Percentiles rank a stretch among this genome's conserved stretches.
Conservation (phyloP, 2,888 invertebrate genomes). For the Strigamia maritima region DNA sequence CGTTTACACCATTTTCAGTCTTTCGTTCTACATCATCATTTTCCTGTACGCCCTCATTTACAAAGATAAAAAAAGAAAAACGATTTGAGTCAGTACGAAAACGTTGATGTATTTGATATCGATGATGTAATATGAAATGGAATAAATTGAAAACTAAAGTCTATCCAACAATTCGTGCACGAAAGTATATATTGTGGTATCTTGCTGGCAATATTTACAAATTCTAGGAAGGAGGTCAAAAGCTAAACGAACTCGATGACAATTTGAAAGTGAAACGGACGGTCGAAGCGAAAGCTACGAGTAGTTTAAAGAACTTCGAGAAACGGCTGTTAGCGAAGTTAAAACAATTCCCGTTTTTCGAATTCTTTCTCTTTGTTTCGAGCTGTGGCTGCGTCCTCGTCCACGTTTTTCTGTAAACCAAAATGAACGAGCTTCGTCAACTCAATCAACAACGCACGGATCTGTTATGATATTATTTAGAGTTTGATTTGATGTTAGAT, state of each 20-base stretch:
- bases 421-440: slow-evolving; percentile 61
- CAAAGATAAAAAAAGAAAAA: neutral
- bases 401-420: slow-evolving; percentile 59
- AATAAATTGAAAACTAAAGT: neutral
- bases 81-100: neutral
- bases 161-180: too few relatives aligned
- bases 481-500: too few relatives aligned
- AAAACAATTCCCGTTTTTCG: too few relatives aligned
- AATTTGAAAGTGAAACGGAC: slow-evolving; percentile 65
- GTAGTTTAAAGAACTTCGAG: slow-evolving; percentile 63
- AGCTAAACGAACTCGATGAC: too few relatives aligned
- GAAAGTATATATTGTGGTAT: too few relatives aligned
- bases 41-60: neutral
- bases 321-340: slow-evolving; percentile 66
- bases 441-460: slow-evolving; percentile 65
- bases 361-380: too few relatives aligned
- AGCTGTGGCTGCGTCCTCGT: too few relatives aligned
- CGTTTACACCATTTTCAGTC: neutral
- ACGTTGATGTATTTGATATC: neutral
- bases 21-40: neutral
- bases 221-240: neutral
- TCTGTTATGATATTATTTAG: too few relatives aligned
- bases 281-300: slow-evolving; percentile 64
- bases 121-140: neutral
- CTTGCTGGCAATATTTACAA: too few relatives aligned